These are phyloP conservation scores for Ptychadena robeensis DNA, from an alignment of 2,797 vertebrate genomes.

Conservation along the genomic window DNA sequence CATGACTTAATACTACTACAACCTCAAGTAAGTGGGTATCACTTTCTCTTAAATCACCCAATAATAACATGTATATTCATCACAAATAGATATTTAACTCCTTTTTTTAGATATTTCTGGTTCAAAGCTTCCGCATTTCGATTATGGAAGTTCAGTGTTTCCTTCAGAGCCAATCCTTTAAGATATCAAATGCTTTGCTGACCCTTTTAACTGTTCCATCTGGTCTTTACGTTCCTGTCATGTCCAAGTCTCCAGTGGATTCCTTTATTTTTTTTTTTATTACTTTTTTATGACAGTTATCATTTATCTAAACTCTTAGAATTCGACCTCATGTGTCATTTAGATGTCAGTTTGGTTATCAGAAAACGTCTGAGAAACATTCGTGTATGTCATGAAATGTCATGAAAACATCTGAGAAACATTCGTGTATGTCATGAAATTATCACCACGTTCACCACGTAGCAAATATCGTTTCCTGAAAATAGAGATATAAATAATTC, in stretches of 20 bases:
- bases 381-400: conserved; percentile 72
- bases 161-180: neutral
- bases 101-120: neutral
- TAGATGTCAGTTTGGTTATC: conserved; percentile 71
- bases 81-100: neutral
- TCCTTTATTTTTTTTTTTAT: conserved; percentile 63
- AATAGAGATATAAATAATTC: conserved; percentile 46
- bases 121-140: neutral
- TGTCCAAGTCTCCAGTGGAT: conserved; percentile 13
- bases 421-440: conserved; percentile 72
- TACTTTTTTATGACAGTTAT: conserved; percentile 70
- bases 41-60: neutral
- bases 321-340: conserved; percentile 71
- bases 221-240: conserved; percentile 29
- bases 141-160: no score
- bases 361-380: conserved; percentile 70
- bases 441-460: conserved; percentile 65
- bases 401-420: conserved; percentile 71
- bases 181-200: conserved; percentile 25
- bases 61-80: neutral
- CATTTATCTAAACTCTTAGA: conserved; percentile 69
- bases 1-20: no score
- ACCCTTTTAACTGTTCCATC: conserved; percentile 44
- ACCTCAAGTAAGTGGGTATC: neutral
- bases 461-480: conserved; percentile 63